Evolutionary conservation across 2,888 invertebrate genomes (phyloP).

Genomic region (Sipha maydis): DNA sequence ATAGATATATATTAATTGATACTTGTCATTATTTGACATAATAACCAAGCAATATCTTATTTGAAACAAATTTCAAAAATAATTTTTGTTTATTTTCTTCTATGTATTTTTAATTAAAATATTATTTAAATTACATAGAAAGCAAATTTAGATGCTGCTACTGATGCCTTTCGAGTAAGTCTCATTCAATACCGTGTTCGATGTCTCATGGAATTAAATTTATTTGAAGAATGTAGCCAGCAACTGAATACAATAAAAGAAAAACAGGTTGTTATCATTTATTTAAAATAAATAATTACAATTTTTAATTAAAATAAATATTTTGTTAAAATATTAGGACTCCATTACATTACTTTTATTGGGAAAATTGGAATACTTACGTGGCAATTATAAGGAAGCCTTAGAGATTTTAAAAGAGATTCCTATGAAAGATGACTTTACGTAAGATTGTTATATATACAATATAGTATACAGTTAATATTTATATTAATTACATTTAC

Average conservation of each 20-base stretch:
- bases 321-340: slow-evolving; percentile 26
- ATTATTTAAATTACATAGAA: slow-evolving; percentile 32
- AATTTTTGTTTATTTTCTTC: neutral
- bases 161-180: slow-evolving; percentile 71
- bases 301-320: neutral
- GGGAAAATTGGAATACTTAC: slow-evolving; percentile 56
- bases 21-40: too few relatives aligned
- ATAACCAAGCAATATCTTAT: neutral
- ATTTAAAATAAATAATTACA: neutral
- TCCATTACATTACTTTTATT: slow-evolving; percentile 48
- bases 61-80: neutral
- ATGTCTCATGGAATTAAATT: slow-evolving; percentile 68
- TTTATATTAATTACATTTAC: slow-evolving; percentile 62
- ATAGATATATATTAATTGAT: too few relatives aligned
- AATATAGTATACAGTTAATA: neutral
- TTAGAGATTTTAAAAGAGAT: slow-evolving; percentile 62
- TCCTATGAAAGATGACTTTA: slow-evolving; percentile 15
- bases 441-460: neutral
- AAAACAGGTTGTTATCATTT: slow-evolving; percentile 23
- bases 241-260: slow-evolving; percentile 56
- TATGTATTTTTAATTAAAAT: neutral
- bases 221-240: slow-evolving; percentile 47
- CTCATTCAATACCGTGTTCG: slow-evolving; percentile 73
- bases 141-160: slow-evolving; percentile 67
- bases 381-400: slow-evolving; percentile 62